Evolutionary conservation across 1,140 invertebrate species (phyloP).

Genomic region (Tenebrio molitor): DNA sequence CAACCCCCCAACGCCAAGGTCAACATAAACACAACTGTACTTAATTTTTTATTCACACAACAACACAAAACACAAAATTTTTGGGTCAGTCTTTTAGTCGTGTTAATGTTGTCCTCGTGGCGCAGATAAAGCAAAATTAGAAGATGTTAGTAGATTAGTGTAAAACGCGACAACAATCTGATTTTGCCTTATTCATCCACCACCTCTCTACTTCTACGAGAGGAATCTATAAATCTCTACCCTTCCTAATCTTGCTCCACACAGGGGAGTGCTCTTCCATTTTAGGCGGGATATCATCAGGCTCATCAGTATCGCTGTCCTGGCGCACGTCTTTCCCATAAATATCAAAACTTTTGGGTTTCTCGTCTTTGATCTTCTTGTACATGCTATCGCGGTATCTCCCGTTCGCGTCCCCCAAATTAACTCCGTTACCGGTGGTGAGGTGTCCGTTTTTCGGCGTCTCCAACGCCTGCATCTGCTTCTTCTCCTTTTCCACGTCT

Average conservation of each 20-base stretch:
- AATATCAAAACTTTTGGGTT: constrained; percentile 43
- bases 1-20: no score
- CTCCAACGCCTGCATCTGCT: constrained; percentile 65
- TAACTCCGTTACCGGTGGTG: constrained; percentile 40
- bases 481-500: constrained; percentile 57
- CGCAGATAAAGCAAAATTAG: constrained; percentile 37
- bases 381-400: constrained; percentile 65
- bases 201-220: constrained; percentile 19
- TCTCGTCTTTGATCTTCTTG: constrained; percentile 51
- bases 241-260: constrained; percentile 64
- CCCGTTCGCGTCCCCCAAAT: constrained; percentile 32
- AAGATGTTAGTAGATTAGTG: constrained; percentile 7
- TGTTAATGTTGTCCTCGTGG: no score
- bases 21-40: neutral
- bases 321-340: constrained; percentile 50
- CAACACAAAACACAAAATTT: constrained; percentile 9
- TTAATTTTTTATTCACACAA: neutral
- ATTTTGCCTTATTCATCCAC: constrained; percentile 34
- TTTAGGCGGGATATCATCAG: constrained; percentile 56
- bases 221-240: constrained; percentile 53
- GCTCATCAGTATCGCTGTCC: constrained; percentile 56
- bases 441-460: constrained; percentile 39
- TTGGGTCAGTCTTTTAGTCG: constrained; percentile 6
- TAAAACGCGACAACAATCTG: constrained; percentile 8
- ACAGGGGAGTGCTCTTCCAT: constrained; percentile 63